Evolutionary conservation across 2,888 invertebrate species (phyloP).

Genomic region (Omphaloscelis lunosa): DNA sequence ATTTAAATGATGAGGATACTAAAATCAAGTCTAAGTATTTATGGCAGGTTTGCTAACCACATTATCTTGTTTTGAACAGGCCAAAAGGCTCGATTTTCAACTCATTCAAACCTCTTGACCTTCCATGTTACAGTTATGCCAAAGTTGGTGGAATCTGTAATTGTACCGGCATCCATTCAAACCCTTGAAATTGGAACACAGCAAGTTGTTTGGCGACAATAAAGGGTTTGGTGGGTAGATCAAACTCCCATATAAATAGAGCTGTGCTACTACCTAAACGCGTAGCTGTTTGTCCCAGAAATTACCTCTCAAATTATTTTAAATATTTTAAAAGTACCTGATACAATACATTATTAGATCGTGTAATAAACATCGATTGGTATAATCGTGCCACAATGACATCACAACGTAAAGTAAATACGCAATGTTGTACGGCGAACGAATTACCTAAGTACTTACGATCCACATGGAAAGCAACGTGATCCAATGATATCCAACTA

Average conservation of each 20-base stretch:
- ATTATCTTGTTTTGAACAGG: too few species aligned
- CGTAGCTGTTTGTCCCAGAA: background rate
- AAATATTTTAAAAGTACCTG: background rate
- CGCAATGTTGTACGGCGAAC: background rate
- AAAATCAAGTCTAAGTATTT: too few species aligned
- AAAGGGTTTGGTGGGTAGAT: too few species aligned
- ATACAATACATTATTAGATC: slow-evolving; percentile 1
- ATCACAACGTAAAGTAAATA: slow-evolving; percentile 24
- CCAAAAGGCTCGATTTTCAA: too few species aligned
- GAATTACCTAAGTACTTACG: background rate
- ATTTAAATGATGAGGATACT: background rate
- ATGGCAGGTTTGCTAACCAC: too few species aligned
- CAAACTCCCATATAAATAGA: too few species aligned
- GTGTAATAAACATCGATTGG: slow-evolving; percentile 32
- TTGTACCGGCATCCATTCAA: too few species aligned
- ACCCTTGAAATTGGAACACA: too few species aligned
- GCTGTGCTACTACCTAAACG: background rate
- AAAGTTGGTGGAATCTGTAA: too few species aligned
- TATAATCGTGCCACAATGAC: slow-evolving; percentile 28
- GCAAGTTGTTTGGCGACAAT: too few species aligned
- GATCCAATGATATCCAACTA: slow-evolving; percentile 25
- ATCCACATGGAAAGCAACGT: slow-evolving; percentile 24
- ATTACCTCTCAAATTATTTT: background rate
- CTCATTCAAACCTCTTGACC: too few species aligned
- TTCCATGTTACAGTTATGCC: too few species aligned